Base-by-base conservation (phyloP, 2,888 invertebrate species). In the Marronus borbonicus region DNA sequence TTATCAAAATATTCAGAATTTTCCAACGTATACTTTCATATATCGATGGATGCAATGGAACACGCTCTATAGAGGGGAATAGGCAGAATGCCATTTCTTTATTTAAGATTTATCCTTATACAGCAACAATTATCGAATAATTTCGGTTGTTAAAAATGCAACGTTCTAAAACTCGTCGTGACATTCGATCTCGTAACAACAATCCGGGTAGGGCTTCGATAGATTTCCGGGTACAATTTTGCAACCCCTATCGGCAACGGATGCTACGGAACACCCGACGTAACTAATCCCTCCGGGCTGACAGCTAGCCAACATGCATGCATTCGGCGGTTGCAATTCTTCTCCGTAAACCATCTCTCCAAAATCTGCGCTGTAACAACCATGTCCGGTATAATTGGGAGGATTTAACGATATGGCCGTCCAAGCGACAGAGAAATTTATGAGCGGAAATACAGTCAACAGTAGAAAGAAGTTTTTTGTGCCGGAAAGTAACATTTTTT, bases 111-210 rank as follows among this genome's bases (percentile, higher is more conserved):
- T 44, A 44, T 44, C 8, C 44, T 7, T 44, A 44, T 44, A 44
- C 12, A 44, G 44, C 12, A 44, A 44, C 44, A 44, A 44, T 44
- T 44, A 44, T 12, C 44, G 2, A 44, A 44, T 10, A 5, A 44
- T 12, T 44, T 44, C 44, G 12, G 0, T 12, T 44, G 4, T 7
- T 44, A 10, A 44, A 8, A 44, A 44, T 12, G 2, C 8, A 44
- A 44, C 2, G 12, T 8, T 1, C 49, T 68, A 68, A 14, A 68
- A 14, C 14, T 68, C 68, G 12, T 68, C 68, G 3, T 14, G 68
- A 50, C 68, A 68, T 28, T 68, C 49, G 24, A 68, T 68, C n/a
- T 68, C 68, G 50, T 68, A 68, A 28, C 68, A 68, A 50, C 68
- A 68, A 49, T 68, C 50, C 20, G 68, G 68, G 28, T 68, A 68